These are phyloP conservation scores for Kryptolebias marmoratus DNA, from an alignment of 2,113 vertebrate genomes.

Conservation along the genomic window DNA sequence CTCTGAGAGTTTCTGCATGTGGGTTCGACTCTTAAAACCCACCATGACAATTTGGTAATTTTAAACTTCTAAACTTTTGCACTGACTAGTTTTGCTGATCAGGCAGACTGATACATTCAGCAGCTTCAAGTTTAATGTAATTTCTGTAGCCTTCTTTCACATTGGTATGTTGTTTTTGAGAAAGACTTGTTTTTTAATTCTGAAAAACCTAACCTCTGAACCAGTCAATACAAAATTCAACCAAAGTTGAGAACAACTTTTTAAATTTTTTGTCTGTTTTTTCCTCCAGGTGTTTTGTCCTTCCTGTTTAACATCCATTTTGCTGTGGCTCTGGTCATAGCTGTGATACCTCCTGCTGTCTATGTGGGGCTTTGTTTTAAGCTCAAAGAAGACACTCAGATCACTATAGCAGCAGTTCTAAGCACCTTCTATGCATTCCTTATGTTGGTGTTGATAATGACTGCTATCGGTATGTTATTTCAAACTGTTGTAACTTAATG, in stretches of 20 bases:
- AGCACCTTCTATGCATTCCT: constrained; percentile 77
- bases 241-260: neutral
- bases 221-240: no score
- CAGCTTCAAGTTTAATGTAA: no score
- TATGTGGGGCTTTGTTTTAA: constrained; percentile 73
- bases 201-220: no score
- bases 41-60: no score
- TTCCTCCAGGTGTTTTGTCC: constrained; percentile 63
- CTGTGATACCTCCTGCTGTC: constrained; percentile 67
- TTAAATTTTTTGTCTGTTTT: neutral
- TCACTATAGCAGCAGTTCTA: constrained; percentile 67
- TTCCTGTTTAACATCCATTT: constrained; percentile 12
- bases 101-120: no score
- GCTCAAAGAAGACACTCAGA: constrained; percentile 74
- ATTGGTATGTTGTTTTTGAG: no score
- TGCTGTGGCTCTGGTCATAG: constrained; percentile 44
- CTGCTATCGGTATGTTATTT: constrained; percentile 67
- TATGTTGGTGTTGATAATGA: constrained; percentile 69
- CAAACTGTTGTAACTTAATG: neutral
- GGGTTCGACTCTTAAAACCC: no score
- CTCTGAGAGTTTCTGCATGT: no score
- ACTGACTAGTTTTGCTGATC: no score
- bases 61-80: no score
- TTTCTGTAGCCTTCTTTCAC: no score
- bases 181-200: no score